Evolutionary conservation across 2,888 invertebrate genomes (phyloP).

Genomic region (Drosophila atripex): DNA sequence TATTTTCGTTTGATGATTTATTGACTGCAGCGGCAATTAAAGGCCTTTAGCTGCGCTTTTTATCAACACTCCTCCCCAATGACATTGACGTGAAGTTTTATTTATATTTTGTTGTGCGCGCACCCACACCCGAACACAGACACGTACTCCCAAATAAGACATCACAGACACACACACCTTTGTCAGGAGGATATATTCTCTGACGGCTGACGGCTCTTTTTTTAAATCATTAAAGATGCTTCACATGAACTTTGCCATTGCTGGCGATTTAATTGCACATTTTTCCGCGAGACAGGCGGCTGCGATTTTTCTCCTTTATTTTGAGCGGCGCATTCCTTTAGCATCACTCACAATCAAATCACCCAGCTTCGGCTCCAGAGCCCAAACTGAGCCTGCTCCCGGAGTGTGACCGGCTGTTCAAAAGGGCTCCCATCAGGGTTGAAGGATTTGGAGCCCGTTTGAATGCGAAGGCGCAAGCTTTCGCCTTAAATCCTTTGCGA

Average conservation of each 20-base stretch:
- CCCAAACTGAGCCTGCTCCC: slow-evolving; percentile 59
- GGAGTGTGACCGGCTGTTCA: slow-evolving; percentile 48
- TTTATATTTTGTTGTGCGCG: slow-evolving; percentile 71
- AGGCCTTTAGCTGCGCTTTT: slow-evolving; percentile 77
- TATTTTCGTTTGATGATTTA: slow-evolving; percentile 78
- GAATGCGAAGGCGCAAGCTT: slow-evolving; percentile 23
- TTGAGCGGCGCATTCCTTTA: slow-evolving; percentile 65
- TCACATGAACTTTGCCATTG: slow-evolving; percentile 35
- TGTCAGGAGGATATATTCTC: slow-evolving; percentile 13
- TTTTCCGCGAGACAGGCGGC: slow-evolving; percentile 17
- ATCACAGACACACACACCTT: background rate
- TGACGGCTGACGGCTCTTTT: slow-evolving; percentile 8
- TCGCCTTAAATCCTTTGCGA: background rate
- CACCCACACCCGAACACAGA: slow-evolving; percentile 52
- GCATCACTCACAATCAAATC: slow-evolving; percentile 63
- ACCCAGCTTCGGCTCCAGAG: slow-evolving; percentile 28
- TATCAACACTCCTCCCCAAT: slow-evolving; percentile 71
- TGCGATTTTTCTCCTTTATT: slow-evolving; percentile 41
- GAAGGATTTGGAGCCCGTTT: slow-evolving; percentile 23
- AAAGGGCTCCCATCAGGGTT: slow-evolving; percentile 28
- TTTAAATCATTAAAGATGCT: slow-evolving; percentile 9
- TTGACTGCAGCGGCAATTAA: slow-evolving; percentile 76
- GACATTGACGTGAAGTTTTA: slow-evolving; percentile 71
- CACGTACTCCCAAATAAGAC: slow-evolving; percentile 36
- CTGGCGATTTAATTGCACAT: slow-evolving; percentile 29